Evolutionary conservation across 2,113 vertebrate species (phyloP).

Genomic region (Agapornis roseicollis): DNA sequence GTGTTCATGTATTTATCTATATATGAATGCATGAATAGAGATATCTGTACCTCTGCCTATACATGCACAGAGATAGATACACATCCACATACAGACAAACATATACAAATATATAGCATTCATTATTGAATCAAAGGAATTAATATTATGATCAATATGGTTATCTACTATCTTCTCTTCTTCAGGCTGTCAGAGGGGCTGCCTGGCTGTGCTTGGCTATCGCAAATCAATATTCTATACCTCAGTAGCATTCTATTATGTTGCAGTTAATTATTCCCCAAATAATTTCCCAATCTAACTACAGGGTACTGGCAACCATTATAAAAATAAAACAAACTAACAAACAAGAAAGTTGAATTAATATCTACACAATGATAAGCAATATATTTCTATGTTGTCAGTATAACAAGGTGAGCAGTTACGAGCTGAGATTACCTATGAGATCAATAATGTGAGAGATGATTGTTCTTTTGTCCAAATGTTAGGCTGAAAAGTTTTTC

Average conservation of each 20-base stretch:
- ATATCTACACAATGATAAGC: not conserved
- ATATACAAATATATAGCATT: not conserved
- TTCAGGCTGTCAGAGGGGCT: not conserved
- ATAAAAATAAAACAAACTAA: not conserved
- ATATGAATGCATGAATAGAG: not conserved
- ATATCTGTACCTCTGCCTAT: not conserved
- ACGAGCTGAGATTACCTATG: not conserved
- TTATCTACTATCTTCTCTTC: not conserved
- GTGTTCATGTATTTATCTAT: not conserved
- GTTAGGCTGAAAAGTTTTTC: not conserved
- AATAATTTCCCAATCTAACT: not conserved
- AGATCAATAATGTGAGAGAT: not conserved
- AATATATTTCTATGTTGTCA: not conserved
- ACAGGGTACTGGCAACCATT: not conserved
- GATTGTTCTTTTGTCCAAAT: not conserved
- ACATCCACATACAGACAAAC: not conserved
- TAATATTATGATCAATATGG: not conserved
- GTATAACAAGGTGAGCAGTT: not conserved
- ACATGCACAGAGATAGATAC: rapidly evolving
- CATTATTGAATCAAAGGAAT: not conserved
- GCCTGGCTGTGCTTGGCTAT: not conserved
- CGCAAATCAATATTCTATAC: not conserved
- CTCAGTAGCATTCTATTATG: not conserved
- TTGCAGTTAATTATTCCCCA: not conserved
- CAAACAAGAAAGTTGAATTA: not conserved